Percentiles rank a stretch among this genome's conserved stretches.
Conservation (phyloP, 2,888 invertebrate species). For the Tryphoninae sp. region DNA sequence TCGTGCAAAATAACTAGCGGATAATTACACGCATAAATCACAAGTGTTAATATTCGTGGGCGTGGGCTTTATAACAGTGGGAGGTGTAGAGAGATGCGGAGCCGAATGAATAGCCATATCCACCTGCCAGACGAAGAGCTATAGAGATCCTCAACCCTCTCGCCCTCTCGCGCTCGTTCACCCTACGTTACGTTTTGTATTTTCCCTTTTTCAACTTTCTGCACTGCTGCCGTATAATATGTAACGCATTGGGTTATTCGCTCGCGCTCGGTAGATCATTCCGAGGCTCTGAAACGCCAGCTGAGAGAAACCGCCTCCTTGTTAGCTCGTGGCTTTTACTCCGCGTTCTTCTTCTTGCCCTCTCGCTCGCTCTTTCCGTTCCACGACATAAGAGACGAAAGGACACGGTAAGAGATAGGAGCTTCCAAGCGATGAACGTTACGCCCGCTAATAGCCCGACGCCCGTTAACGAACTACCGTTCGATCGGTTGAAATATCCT, state of each 20-base stretch:
- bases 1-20: slow-evolving; percentile 77
- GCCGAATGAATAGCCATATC: slow-evolving; percentile 66
- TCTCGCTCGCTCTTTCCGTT: slow-evolving; percentile 73
- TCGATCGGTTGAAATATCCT: slow-evolving; percentile 44
- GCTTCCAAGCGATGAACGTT: slow-evolving; percentile 71
- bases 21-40: slow-evolving; percentile 82
- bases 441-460: slow-evolving; percentile 80
- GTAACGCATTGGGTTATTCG: slow-evolving; percentile 59
- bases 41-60: slow-evolving; percentile 80
- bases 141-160: slow-evolving; percentile 21
- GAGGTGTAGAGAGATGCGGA: slow-evolving; percentile 71
- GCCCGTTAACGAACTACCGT: slow-evolving; percentile 80
- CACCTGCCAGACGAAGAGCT: slow-evolving; percentile 62
- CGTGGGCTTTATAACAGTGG: slow-evolving; percentile 72
- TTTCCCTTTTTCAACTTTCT: slow-evolving; percentile 33
- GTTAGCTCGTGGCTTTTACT: slow-evolving; percentile 74
- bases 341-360: neutral
- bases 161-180: slow-evolving; percentile 9
- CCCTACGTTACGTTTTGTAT: neutral
- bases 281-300: slow-evolving; percentile 67
- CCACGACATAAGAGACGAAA: slow-evolving; percentile 71
- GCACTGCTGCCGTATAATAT: slow-evolving; percentile 52
- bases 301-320: slow-evolving; percentile 79
- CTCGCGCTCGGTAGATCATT: slow-evolving; percentile 79
- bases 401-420: slow-evolving; percentile 67